Base-by-base conservation (phyloP, 2,113 vertebrate species). In the Hucho hucho region DNA sequence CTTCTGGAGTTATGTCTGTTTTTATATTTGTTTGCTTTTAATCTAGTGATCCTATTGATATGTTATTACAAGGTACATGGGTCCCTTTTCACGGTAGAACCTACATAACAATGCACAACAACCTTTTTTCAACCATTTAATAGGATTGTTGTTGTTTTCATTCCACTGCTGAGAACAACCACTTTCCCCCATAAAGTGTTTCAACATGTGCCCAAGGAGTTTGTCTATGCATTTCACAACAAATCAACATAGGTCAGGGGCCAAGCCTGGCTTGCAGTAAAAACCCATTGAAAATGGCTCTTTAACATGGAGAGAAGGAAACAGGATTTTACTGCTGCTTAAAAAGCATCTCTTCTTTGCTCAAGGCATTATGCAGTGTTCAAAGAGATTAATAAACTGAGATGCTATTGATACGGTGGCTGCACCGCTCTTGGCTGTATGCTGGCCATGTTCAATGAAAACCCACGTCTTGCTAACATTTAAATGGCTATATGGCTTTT, bases 241-340 rank as follows among this genome's bases (percentile, higher is more conserved):
- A 90, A 86, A 91, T 86, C 87, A 88, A 76, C 84, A 75, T 6
- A 67, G 89, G 92, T 93, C 89, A 91, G 37, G 37, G 90, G 90
- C 82, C 90, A 92, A 92, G 86, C 88, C 70, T 90, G 91, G 93
- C 93, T 91, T 85, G 74, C 87, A 91, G 92, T 80, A 75, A 84
- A 75, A 76, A 78, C 79, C 80, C 85, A 70, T 67, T 83, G 79
- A 83, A 80, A 85, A 81, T 71, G 53, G 72, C 73, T 81, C 72
- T 81, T 87, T 79, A 37, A 84, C 78, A 84, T 49, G 79, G 77
- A 72, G 75, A 81, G 81, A 73, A 78, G 74, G 79, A 77, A 90
- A 88, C 88, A 80, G 88, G 87, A 92, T 92, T 92, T 92, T 89
- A 81, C 87, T 43, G 37, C 37, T 89, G 86, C 84, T 93, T 90